These are phyloP conservation scores for Paragorgia papillata DNA, from an alignment of 92 coral and sea anemone genomes.

Conservation along the genomic window DNA sequence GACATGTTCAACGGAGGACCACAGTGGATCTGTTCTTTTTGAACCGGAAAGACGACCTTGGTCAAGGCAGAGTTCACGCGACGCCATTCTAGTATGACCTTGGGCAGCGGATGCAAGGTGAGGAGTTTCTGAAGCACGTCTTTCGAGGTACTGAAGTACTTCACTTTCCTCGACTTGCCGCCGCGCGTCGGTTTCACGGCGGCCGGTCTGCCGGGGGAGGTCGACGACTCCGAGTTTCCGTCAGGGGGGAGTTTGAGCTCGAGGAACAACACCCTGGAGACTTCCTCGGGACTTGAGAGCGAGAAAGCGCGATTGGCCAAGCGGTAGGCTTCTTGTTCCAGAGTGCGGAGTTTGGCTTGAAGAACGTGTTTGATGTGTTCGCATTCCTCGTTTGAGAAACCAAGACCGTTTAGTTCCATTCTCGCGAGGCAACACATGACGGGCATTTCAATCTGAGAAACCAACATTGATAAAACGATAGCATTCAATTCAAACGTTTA, in stretches of 20 bases:
- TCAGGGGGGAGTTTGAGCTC: slow-evolving; percentile 90
- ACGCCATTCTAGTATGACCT: slow-evolving; percentile 89
- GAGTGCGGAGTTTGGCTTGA: slow-evolving; percentile 79
- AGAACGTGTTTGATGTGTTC: slow-evolving; percentile 85
- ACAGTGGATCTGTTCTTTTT: slow-evolving; percentile 66
- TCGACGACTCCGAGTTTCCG: slow-evolving; percentile 69
- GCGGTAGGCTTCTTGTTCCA: slow-evolving; percentile 89
- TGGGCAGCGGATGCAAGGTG: slow-evolving; percentile 84
- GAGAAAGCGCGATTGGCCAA: slow-evolving; percentile 91
- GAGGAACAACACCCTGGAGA: slow-evolving; percentile 72
- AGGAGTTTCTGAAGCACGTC: slow-evolving; percentile 85
- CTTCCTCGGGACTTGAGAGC: slow-evolving; percentile 60
- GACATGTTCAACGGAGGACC: slow-evolving; percentile 69
- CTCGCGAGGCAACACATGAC: slow-evolving; percentile 80
- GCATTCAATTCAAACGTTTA: no score
- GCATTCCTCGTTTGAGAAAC: slow-evolving; percentile 87
- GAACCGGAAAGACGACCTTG: slow-evolving; percentile 91
- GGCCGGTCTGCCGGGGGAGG: slow-evolving; percentile 36
- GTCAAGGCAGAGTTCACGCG: slow-evolving; percentile 91
- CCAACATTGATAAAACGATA: not conserved
- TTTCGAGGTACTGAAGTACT: slow-evolving; percentile 87
- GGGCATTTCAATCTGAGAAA: slow-evolving; percentile 85
- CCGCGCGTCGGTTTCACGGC: slow-evolving; percentile 42
- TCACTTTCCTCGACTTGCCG: slow-evolving; percentile 58
- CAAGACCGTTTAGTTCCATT: slow-evolving; percentile 96